A percentile compares a stretch with the other conserved stretches of the same genome.
These are phyloP conservation scores for Pelodiscus sinensis DNA, from an alignment of 2,113 vertebrate genomes.

Conservation along the genomic window DNA sequence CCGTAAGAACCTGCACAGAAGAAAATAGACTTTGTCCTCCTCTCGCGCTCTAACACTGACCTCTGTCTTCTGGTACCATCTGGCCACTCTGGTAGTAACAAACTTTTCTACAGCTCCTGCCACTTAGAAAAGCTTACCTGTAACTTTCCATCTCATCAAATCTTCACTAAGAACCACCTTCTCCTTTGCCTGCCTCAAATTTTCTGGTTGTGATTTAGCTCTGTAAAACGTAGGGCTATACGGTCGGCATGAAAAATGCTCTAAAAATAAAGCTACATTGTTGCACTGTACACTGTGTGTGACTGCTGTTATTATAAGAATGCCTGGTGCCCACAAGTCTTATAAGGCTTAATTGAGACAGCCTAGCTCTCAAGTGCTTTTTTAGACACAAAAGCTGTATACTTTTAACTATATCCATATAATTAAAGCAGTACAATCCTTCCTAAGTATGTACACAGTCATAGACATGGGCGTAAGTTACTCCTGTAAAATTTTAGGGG, in stretches of 20 bases:
- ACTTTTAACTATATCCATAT: background rate
- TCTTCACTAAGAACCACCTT: accelerated
- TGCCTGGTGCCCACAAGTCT: background rate
- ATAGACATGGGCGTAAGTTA: background rate
- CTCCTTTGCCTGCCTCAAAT: background rate
- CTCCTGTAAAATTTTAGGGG: background rate
- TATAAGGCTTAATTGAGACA: background rate
- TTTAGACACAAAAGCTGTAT: accelerated
- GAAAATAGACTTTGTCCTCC: background rate
- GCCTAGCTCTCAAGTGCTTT: background rate
- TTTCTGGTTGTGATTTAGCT: background rate
- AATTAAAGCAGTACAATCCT: background rate
- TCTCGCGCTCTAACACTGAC: background rate
- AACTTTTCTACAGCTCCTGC: background rate
- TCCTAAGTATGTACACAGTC: accelerated
- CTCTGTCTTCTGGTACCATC: background rate
- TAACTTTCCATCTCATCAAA: background rate
- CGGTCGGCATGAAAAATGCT: background rate
- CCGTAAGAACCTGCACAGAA: background rate
- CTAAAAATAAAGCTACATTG: constrained; percentile 56
- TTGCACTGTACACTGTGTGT: background rate
- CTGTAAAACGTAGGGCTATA: accelerated
- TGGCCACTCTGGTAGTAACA: background rate
- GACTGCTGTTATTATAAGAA: constrained; percentile 20
- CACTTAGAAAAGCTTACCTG: background rate